Base-by-base conservation (phyloP, 1,140 invertebrate genomes). In the Bombus sibiricus region DNA sequence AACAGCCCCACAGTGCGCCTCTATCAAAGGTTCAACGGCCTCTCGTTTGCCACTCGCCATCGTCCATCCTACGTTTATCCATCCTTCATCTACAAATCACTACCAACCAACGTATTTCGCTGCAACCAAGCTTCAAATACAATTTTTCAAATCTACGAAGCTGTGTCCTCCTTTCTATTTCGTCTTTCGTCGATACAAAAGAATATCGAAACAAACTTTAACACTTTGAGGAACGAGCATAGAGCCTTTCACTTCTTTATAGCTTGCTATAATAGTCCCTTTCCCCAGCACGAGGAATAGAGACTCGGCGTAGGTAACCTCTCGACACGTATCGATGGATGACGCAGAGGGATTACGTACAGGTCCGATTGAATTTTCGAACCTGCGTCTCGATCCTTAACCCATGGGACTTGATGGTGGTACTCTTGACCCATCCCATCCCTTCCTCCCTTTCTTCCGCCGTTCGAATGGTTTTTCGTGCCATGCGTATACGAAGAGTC, bases 341-440 rank as follows among this genome's bases (percentile, higher is more conserved):
- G 85, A 86, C 72, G 86, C 47, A 18, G 43, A 74, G 73, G 79
- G 86, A 92, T 92, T 88, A 90, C 72, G 53, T 75, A 62, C 59
- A 62, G 73, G 64, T 79, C 22, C 77, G 89, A 90, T 90, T 81
- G 89, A 90, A 90, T 88, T 88, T 83, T 86, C 78, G 32, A 83
- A 74, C 41, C 77, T 62, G 32, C 32, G 15, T 32, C 83, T 83
- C 86, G 86, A 91, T 76, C 85, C 89, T 91, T 83, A 90, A 93
- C 90, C 91, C 93, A 92, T 93, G 92, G 88, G 91, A 94, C 91
- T 91, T 83, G 89, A 90, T 66, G 79, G 75, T 87, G 83, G 82
- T 85, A 89, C 85, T 87, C 91, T 94, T 94, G 93, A 94, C 94
- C 94, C 92, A 91, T 92, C 91, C 91, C 15, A 89, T 69, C 68